Conservation (phyloP, 2,113 vertebrate genomes). For the Anoura caudifer region DNA sequence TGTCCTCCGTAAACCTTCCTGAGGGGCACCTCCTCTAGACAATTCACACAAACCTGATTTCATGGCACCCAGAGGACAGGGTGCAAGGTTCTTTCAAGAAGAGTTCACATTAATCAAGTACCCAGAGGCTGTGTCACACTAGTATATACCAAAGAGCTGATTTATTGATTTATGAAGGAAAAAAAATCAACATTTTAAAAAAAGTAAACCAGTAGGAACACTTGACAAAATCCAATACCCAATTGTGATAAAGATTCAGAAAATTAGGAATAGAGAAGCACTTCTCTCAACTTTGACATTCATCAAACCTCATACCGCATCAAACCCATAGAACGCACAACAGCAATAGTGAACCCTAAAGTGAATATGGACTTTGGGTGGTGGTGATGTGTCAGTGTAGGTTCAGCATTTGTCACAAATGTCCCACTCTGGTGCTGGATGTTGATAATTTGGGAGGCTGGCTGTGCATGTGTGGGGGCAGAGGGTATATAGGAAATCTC, state of each 20-base stretch:
- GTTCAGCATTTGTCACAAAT: too few species aligned
- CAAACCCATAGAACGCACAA: accelerated
- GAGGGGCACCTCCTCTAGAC: neutral
- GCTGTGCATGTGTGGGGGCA: too few species aligned
- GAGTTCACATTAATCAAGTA: neutral
- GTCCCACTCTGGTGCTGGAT: neutral
- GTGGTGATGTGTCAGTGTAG: neutral
- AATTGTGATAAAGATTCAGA: neutral
- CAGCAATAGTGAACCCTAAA: neutral
- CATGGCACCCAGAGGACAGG: neutral
- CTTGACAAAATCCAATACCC: neutral
- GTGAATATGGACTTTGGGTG: neutral
- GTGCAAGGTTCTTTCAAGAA: neutral
- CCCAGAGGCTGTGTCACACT: neutral
- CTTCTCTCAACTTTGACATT: neutral
- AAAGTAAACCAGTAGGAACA: neutral
- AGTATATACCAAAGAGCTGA: neutral
- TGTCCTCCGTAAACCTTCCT: neutral
- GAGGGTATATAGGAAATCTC: too few species aligned
- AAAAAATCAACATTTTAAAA: neutral
- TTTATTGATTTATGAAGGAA: neutral
- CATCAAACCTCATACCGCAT: too few species aligned
- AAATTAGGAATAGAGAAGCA: neutral
- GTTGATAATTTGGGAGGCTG: neutral
- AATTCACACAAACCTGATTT: neutral